Evolutionary conservation across 2,113 vertebrate genomes (phyloP), one percentile per base, ranked within the genome.

Genomic region (Crotalus tigris): DNA sequence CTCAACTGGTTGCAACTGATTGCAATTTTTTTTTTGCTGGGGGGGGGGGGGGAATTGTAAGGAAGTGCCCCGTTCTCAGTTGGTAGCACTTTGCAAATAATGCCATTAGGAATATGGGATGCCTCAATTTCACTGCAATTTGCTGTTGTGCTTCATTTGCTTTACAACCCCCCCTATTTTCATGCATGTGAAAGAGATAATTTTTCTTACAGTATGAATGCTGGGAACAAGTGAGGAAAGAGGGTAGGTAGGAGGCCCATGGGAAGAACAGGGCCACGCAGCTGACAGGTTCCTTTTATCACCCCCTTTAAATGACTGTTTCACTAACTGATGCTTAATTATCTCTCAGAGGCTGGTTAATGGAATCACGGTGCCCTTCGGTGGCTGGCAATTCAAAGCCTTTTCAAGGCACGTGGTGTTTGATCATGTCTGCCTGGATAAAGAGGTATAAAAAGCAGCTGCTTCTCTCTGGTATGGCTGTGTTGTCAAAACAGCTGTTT

Each of bases 271-370:
- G 24, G 24, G n/a, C 15, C 21, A 2, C 13, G 24, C 29, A 90
- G 88, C 92, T 89, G 15, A 0, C 87, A 92, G 91, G 58, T 0
- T 0, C 90, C 54, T 95, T 88, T 94, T 90, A 85, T 7, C 33
- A 49, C 61, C 81, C 87, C 90, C 0, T 0, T 26, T 97, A 95
- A 93, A 96, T 92, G 94, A 93, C 23, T 1, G 24, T 92, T 46
- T 95, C 86, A 0, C 92, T 96, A 96, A 94, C 13, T 19, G 94
- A 51, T 92, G 3, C 93, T 95, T 95, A 96, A 97, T 97, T 92
- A 96, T 88, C 95, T 94, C 54, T 51, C 93, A 61, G 85, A 39
- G 85, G 91, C 94, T 95, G 4, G 1, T 93, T 96, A 95, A 94
- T 49, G 90, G 91, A 2, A 12, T 44, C 11, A 87, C 6, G 0